Base-by-base conservation (phyloP, 2,888 invertebrate species). In the Frankliniella fusca region DNA sequence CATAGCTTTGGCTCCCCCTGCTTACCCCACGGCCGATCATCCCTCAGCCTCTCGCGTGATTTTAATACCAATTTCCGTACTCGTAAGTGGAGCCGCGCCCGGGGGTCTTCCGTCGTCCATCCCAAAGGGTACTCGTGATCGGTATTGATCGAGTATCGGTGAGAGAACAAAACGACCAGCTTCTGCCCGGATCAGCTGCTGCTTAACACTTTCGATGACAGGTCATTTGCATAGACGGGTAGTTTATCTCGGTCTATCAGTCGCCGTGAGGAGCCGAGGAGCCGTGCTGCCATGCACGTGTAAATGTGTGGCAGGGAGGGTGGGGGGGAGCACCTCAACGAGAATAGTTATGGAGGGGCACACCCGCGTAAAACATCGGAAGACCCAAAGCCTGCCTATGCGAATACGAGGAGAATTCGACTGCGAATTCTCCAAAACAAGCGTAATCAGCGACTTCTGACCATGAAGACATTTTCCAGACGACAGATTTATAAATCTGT, bases 181-280 rank as follows among this genome's bases (percentile, higher is more conserved):
- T 23, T 10, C 27, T 9, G 70, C 11, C 23, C 23, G 9, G 70
- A 27, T 76, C 70, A 76, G 70, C 70, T 76, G 70, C 70, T 76
- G 23, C 27, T 76, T 76, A 76, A 76, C 70, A 76, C 70, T 76
- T 76, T 76, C 70, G 70, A 76, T 76, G 70, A 76, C 70, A 76
- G 70, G 70, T 2, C 70, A 76, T 76, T 76, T 27, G 70, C 70
- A 76, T 76, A 76, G 70, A 23, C 12, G 23, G 70, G 23, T 76
- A 76, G 70, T 76, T 76, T 76, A 76, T 76, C 70, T 11, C 11
- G 27, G 18, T 2, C 20, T 18, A 11, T 76, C 70, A 23, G 23
- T 76, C 70, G 10, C 70, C 27, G 27, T 27, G 38, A 38, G 38
- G 38, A 38, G 38, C 38, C 38, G 38, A 2, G 38, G 3, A 3